Evolutionary conservation across 2,888 invertebrate species (phyloP).

Genomic region (Dimorphilus gyrociliatus): DNA sequence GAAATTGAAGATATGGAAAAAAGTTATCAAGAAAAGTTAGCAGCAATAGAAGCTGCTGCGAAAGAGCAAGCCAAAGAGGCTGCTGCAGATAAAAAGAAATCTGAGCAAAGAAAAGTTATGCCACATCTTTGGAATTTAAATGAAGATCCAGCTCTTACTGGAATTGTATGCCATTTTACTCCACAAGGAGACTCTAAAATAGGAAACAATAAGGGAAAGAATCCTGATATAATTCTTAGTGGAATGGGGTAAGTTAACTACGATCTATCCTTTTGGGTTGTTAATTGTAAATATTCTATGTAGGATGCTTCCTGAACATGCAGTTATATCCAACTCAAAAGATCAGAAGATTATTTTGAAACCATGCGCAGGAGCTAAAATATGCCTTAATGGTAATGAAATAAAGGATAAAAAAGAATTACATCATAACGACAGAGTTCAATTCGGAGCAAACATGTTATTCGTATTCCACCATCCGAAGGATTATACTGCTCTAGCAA

Average conservation of each 20-base stretch:
- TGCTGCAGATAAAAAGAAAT: conserved; percentile 16
- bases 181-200: conserved; percentile 17
- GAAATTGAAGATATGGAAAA: conserved; percentile 28
- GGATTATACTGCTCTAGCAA: conserved; percentile 19
- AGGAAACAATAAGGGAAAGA: conserved; percentile 21
- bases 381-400: conserved; percentile 24
- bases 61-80: too few species aligned
- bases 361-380: conserved; percentile 17
- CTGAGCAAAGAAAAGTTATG: conserved; percentile 20
- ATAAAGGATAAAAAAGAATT: conserved; percentile 17
- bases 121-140: conserved; percentile 34
- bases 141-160: conserved; percentile 28
- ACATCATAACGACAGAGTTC: conserved; percentile 27
- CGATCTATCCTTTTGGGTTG: not conserved
- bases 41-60: not conserved
- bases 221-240: conserved; percentile 23
- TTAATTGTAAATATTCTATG: conserved; percentile 1
- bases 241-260: conserved; percentile 22
- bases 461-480: conserved; percentile 32
- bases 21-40: conserved; percentile 22
- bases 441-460: conserved; percentile 30
- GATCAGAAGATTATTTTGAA: conserved; percentile 20
- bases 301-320: conserved; percentile 29
- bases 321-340: conserved; percentile 18
- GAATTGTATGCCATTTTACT: conserved; percentile 26